A percentile compares a stretch with the other conserved stretches of the same genome.
Evolutionary conservation across 2,888 invertebrate species (phyloP).

Genomic region (Strigamia crassipes): DNA sequence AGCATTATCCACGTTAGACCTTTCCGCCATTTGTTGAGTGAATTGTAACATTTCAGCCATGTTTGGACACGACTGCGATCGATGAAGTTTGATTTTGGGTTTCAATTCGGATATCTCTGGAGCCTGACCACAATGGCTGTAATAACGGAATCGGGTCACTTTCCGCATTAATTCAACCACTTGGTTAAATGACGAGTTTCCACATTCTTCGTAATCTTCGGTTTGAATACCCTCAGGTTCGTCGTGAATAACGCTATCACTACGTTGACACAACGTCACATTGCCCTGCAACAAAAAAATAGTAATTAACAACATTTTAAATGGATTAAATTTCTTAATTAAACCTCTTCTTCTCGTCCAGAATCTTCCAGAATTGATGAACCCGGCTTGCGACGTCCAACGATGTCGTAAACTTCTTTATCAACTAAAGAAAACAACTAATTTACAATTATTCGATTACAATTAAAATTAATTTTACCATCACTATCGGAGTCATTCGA

Average conservation of each 20-base stretch:
- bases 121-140: constrained; percentile 69
- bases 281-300: neutral
- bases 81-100: neutral
- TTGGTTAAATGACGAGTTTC: neutral
- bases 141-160: constrained; percentile 66
- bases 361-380: neutral
- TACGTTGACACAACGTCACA: constrained; percentile 21
- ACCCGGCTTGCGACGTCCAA: neutral
- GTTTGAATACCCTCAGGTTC: constrained; percentile 46
- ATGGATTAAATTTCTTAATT: neutral
- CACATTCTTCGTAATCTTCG: constrained; percentile 47
- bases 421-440: constrained; percentile 48
- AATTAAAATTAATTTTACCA: constrained; percentile 57
- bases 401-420: constrained; percentile 51
- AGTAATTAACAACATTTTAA: neutral
- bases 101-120: constrained; percentile 49
- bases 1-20: neutral
- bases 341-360: neutral
- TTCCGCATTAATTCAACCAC: constrained; percentile 51
- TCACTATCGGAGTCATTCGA: constrained; percentile 43
- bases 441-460: constrained; percentile 46
- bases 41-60: neutral
- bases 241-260: constrained; percentile 50
- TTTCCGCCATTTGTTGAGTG: neutral
- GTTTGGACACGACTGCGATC: constrained; percentile 44